These are phyloP conservation scores for Ridgeia piscesae DNA, from an alignment of 1,140 invertebrate species.

Conservation along the genomic window DNA sequence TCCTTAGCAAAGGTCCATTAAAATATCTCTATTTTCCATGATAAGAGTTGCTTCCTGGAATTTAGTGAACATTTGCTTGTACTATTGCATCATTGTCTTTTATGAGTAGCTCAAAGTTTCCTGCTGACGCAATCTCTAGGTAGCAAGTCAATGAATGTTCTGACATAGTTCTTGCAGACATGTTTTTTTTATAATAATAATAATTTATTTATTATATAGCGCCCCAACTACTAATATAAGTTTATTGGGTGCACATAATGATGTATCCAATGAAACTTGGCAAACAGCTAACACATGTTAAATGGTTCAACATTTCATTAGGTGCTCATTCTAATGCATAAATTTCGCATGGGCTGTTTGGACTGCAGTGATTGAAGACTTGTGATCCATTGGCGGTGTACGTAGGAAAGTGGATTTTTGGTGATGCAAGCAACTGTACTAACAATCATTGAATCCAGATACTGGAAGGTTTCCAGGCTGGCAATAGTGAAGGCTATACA, in stretches of 20 bases:
- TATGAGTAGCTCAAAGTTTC: neutral
- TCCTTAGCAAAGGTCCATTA: no score
- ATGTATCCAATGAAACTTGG: neutral
- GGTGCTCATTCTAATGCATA: no score
- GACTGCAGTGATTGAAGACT: no score
- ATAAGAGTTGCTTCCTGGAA: neutral
- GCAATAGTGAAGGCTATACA: neutral
- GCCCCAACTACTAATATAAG: neutral
- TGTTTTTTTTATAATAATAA: neutral
- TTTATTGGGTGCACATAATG: no score
- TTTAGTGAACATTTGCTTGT: neutral
- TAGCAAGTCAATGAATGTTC: neutral
- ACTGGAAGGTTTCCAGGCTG: neutral
- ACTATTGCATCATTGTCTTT: neutral
- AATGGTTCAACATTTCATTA: neutral
- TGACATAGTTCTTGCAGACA: neutral
- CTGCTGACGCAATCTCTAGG: neutral
- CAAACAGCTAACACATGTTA: neutral
- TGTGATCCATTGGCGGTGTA: neutral
- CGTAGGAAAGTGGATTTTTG: neutral
- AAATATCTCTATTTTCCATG: no score
- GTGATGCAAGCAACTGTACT: neutral
- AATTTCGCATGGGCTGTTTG: no score
- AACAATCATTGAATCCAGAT: neutral
- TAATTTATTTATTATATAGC: no score